Evolutionary conservation across 1,140 invertebrate genomes (phyloP).

Genomic region (Nymphalis io): DNA sequence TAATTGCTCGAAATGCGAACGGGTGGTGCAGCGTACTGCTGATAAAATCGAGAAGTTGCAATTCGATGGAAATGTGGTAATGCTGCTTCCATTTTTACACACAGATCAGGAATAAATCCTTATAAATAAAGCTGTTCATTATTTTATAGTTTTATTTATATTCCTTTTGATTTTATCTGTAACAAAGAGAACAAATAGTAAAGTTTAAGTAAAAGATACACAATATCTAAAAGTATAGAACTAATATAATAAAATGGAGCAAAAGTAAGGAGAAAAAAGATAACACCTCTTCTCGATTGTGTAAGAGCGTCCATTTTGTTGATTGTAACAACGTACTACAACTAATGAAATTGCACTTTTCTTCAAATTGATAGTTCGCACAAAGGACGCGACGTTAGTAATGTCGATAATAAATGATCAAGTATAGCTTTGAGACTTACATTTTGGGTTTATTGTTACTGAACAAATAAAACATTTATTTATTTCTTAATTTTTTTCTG

Average conservation of each 20-base stretch:
- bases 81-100: constrained; percentile 67
- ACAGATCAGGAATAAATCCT: constrained; percentile 12
- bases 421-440: neutral
- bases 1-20: constrained; percentile 65
- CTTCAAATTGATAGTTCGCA: constrained; percentile 25
- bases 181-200: neutral
- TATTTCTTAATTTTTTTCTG: too few species aligned
- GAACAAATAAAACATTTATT: neutral
- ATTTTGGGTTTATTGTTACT: neutral
- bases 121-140: constrained; percentile 13
- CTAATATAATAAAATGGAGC: constrained; percentile 8
- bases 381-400: constrained; percentile 14
- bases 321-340: constrained; percentile 60
- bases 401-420: neutral
- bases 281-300: constrained; percentile 28
- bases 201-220: neutral
- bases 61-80: constrained; percentile 70
- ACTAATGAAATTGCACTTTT: constrained; percentile 49
- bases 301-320: constrained; percentile 58
- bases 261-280: constrained; percentile 37
- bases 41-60: constrained; percentile 66
- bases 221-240: neutral
- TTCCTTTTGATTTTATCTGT: constrained; percentile 14
- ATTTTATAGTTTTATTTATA: constrained; percentile 14
- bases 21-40: constrained; percentile 68